phyloP scores from a whole-genome alignment of 2,113 vertebrate species.

The Hippotragus niger region DNA sequence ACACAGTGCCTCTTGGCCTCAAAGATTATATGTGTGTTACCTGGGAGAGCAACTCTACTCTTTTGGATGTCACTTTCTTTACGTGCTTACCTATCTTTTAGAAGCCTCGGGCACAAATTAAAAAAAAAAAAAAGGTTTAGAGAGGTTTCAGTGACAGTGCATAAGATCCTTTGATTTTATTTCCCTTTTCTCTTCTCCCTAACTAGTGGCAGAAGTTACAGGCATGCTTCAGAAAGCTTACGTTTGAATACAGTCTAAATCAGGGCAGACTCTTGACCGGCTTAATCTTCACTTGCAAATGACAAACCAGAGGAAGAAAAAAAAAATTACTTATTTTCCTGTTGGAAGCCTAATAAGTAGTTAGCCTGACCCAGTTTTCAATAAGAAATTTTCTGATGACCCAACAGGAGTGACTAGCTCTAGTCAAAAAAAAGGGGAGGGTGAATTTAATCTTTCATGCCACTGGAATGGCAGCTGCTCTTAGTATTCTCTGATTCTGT shows the following conservation, averaged over 20 bases:
- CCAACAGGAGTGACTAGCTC: conserved; percentile 71
- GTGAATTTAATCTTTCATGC: conserved; percentile 74
- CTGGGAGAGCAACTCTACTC: background rate
- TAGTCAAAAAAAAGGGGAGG: conserved; percentile 55
- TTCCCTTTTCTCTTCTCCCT: background rate
- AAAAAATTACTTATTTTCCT: conserved; percentile 28
- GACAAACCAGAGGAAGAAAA: background rate
- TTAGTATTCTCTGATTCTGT: conserved; percentile 47
- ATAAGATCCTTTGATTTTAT: background rate
- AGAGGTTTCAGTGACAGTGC: background rate
- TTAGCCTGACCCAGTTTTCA: conserved; percentile 77
- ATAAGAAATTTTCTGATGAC: conserved; percentile 72
- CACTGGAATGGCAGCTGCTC: conserved; percentile 69
- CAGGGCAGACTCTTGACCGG: background rate
- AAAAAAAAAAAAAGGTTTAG: background rate
- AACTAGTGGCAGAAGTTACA: background rate
- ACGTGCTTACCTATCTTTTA: background rate
- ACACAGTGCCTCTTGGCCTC: background rate
- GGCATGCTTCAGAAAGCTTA: background rate
- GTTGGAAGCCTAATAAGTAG: conserved; percentile 24
- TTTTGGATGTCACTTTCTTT: background rate
- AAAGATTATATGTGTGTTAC: background rate
- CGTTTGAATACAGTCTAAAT: background rate
- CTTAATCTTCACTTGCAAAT: background rate
- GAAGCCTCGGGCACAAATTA: background rate